Percentiles rank a stretch among this genome's conserved stretches.
Conservation (phyloP, 2,113 vertebrate species). For the Labeo catla region DNA sequence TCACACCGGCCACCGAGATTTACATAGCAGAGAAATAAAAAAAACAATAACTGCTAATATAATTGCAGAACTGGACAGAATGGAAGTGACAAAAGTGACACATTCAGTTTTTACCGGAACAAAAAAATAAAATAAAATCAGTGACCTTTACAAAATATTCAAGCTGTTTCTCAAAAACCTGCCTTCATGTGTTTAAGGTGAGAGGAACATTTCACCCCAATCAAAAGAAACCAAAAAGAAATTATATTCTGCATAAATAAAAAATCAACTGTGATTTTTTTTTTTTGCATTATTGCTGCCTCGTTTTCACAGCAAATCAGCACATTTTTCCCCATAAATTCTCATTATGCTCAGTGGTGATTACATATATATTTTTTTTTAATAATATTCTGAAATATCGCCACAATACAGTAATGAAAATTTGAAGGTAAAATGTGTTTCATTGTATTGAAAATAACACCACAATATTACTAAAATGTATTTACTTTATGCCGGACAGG, state of each 20-base stretch:
- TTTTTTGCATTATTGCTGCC: no score
- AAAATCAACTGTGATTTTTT: no score
- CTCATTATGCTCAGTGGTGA: no score
- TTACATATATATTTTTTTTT: neutral
- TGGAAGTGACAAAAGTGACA: constrained; percentile 65
- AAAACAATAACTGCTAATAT: constrained; percentile 62
- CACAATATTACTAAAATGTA: no score
- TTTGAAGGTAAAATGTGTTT: neutral
- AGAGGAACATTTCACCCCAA: neutral
- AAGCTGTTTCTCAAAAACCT: neutral
- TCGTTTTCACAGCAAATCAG: no score
- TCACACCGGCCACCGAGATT: constrained; percentile 65
- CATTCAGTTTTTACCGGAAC: neutral
- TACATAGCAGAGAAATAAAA: constrained; percentile 52
- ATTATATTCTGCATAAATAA: neutral
- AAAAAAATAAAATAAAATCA: neutral
- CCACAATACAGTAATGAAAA: neutral
- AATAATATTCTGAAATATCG: no score
- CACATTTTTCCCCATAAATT: no score
- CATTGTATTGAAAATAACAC: neutral
- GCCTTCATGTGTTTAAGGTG: neutral
- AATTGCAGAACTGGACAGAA: constrained; percentile 75
- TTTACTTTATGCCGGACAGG: no score
- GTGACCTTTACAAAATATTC: neutral
- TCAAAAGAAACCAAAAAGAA: neutral